Base-by-base conservation (phyloP, 2,888 invertebrate species). In the Leptopilina syphax region DNA sequence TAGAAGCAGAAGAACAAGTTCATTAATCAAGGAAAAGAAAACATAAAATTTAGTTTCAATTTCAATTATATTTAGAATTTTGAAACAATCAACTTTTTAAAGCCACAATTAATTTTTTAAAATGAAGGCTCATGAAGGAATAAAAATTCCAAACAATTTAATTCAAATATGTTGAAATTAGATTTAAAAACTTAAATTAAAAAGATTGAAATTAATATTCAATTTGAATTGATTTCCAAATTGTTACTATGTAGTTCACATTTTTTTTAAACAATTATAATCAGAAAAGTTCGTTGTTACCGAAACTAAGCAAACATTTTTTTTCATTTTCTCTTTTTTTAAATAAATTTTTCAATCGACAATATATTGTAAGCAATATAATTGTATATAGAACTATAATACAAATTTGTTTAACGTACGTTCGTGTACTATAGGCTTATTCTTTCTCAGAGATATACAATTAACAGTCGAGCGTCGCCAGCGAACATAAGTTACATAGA, bases 401-500 rank as follows among this genome's bases (percentile, higher is more conserved):
- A 47, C 76, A 78, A 70, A 27, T 65, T 77, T 13, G 9, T 70
- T 70, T 80, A 10, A 9, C 8, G 73, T 73, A 73, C 73, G 34
- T 27, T 73, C 54, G n/a, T 65, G 57, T 57, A 73, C 73, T 54
- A 73, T 57, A 73, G 70, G 73, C 73, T 57, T 57, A 57, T 73
- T 70, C 50, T 70, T 65, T 44, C 76, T 57, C 27, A 80, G 76
- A 81, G 79, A 70, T 50, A 76, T 67, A 76, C 27, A 76, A 47
- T 60, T 44, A 47, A 65, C 60, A 50, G 13, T 73, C 27, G 66
- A 68, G 27, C 78, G 77, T 83, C 83, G 80, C 80, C 82, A 82
- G 82, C 82, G 83, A 82, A 82, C 68, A 60, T 44, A 81, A 65
- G 79, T 41, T 77, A 78, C 63, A 77, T 73, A 76, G 79, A 80